These are phyloP conservation scores for Atrichornis clamosus DNA, from an alignment of 2,113 vertebrate species.

Conservation along the genomic window DNA sequence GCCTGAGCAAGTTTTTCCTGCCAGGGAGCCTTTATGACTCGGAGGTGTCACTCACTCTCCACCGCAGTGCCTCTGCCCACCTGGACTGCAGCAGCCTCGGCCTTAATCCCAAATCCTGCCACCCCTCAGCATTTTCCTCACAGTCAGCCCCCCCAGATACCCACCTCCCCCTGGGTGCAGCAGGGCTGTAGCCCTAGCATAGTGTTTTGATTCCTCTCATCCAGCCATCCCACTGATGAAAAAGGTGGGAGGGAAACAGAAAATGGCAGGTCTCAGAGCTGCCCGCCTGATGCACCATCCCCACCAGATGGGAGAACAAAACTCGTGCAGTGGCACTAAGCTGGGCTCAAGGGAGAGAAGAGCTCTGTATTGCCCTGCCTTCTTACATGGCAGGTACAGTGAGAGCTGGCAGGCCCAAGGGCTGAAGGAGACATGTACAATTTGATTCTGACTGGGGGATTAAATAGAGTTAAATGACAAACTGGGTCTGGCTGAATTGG, in stretches of 20 bases:
- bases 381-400: rapidly evolving
- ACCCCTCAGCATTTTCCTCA: background rate
- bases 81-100: rapidly evolving
- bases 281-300: rapidly evolving
- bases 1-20: background rate
- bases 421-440: rapidly evolving
- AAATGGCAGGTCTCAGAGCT: too few relatives aligned
- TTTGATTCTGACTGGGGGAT: background rate
- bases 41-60: background rate
- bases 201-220: background rate
- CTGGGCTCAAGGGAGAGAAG: background rate
- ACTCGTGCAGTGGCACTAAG: background rate
- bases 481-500: background rate
- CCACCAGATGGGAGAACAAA: background rate
- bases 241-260: background rate
- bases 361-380: background rate
- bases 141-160: rapidly evolving
- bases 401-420: rapidly evolving
- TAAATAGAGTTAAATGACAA: background rate
- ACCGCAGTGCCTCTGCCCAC: rapidly evolving
- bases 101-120: too few relatives aligned
- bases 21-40: rapidly evolving
- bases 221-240: background rate
- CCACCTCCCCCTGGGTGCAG: background rate
- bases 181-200: background rate